These are phyloP conservation scores for Zophobas morio DNA, from an alignment of 1,140 invertebrate genomes.

Conservation along the genomic window DNA sequence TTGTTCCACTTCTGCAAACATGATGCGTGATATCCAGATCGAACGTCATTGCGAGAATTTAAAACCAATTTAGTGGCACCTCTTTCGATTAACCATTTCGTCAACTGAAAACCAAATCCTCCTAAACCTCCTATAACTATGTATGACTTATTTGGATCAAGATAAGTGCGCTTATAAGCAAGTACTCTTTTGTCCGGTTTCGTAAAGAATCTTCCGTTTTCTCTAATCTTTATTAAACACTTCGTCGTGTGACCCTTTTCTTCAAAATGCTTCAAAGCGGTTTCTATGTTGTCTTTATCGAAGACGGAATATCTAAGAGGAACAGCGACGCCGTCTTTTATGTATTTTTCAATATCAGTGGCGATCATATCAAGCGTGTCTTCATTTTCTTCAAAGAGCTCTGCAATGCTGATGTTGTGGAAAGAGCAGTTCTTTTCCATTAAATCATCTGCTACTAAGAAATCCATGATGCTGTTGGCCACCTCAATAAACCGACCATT, in stretches of 20 bases:
- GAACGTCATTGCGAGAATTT: slow-evolving; percentile 78
- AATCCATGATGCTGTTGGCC: slow-evolving; percentile 95
- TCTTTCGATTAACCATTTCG: slow-evolving; percentile 81
- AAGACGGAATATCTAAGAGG: slow-evolving; percentile 75
- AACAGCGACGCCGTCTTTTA: slow-evolving; percentile 65
- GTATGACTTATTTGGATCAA: slow-evolving; percentile 62
- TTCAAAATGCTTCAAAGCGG: slow-evolving; percentile 69
- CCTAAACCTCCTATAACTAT: slow-evolving; percentile 80
- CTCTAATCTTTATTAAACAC: slow-evolving; percentile 79
- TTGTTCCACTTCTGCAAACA: slow-evolving; percentile 67
- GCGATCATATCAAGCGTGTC: slow-evolving; percentile 81
- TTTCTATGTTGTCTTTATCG: slow-evolving; percentile 72
- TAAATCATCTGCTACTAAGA: slow-evolving; percentile 89
- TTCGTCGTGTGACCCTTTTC: slow-evolving; percentile 85
- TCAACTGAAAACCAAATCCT: slow-evolving; percentile 86
- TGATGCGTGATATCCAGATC: slow-evolving; percentile 78
- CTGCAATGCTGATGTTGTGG: slow-evolving; percentile 96
- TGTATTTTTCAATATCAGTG: slow-evolving; percentile 81
- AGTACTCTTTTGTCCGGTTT: slow-evolving; percentile 1
- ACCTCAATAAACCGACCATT: slow-evolving; percentile 97
- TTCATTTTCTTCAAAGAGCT: slow-evolving; percentile 89
- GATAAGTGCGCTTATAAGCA: slow-evolving; percentile 17
- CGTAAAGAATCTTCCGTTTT: slow-evolving; percentile 66
- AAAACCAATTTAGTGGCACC: slow-evolving; percentile 80
- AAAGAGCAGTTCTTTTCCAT: slow-evolving; percentile 97